phyloP scores from a whole-genome alignment of 2,888 invertebrate species.

The Stramonita haemastoma region DNA sequence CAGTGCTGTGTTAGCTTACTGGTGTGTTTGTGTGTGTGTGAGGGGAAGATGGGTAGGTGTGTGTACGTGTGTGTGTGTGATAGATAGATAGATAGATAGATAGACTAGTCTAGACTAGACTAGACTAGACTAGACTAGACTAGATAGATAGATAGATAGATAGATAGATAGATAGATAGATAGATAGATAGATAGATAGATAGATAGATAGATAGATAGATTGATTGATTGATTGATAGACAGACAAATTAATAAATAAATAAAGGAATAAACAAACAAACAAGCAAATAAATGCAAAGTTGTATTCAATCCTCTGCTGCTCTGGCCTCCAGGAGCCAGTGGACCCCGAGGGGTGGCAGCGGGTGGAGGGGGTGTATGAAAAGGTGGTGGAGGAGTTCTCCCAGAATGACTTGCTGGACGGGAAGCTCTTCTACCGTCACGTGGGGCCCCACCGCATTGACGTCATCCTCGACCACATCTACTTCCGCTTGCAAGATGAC shows the following conservation, averaged over 20 bases:
- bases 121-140: too few relatives aligned
- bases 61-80: background rate
- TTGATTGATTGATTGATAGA: too few relatives aligned
- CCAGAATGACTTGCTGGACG: slow-evolving; percentile 74
- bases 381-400: slow-evolving; percentile 69
- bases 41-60: background rate
- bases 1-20: background rate
- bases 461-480: slow-evolving; percentile 66
- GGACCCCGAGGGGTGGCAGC: slow-evolving; percentile 70
- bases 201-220: too few relatives aligned
- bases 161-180: too few relatives aligned
- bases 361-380: slow-evolving; percentile 72
- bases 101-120: too few relatives aligned
- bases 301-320: too few relatives aligned
- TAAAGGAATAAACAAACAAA: too few relatives aligned
- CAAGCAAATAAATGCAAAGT: too few relatives aligned
- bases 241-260: too few relatives aligned
- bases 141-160: too few relatives aligned
- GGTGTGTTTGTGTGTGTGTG: background rate
- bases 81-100: background rate
- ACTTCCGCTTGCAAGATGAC: slow-evolving; percentile 70
- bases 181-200: too few relatives aligned
- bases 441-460: slow-evolving; percentile 66
- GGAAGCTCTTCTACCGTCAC: slow-evolving; percentile 74
- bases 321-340: slow-evolving; percentile 54